Conservation (phyloP, 1,140 invertebrate species). For the Adoxophyes honmai region DNA sequence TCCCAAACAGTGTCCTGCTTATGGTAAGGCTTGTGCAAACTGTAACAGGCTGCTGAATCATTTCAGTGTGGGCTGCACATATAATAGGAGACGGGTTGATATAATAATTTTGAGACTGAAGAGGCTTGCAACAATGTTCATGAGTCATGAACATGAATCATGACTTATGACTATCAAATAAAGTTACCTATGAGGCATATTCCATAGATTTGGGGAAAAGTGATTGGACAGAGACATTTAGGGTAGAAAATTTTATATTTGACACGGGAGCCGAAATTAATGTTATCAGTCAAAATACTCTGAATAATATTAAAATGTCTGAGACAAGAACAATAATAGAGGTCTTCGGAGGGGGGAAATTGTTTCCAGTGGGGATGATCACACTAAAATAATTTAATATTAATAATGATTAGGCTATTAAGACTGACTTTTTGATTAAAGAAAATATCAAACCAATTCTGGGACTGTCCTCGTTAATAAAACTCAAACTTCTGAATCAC, state of each 20-base stretch:
- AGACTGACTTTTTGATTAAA: not conserved
- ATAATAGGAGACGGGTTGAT: not conserved
- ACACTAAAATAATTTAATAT: not conserved
- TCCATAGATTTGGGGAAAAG: slow-evolving; percentile 15
- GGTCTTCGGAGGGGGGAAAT: slow-evolving; percentile 24
- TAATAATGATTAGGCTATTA: not conserved
- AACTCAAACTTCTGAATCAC: not conserved
- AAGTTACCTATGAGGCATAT: not conserved
- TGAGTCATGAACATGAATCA: too few relatives aligned
- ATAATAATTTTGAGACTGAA: not conserved
- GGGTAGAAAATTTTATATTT: slow-evolving; percentile 19
- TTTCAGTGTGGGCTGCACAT: slow-evolving; percentile 20
- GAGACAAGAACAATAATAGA: slow-evolving; percentile 25
- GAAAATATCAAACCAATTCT: not conserved
- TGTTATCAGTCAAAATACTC: slow-evolving; percentile 21
- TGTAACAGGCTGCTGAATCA: slow-evolving; percentile 24
- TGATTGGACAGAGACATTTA: slow-evolving; percentile 17
- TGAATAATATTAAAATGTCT: slow-evolving; percentile 15
- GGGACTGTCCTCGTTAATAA: not conserved
- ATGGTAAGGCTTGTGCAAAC: slow-evolving; percentile 23
- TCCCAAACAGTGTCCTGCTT: slow-evolving; percentile 26
- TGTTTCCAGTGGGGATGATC: slow-evolving; percentile 20
- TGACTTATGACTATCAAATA: slow-evolving; percentile 19
- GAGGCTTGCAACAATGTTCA: slow-evolving; percentile 14
- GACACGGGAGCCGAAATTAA: slow-evolving; percentile 24